Base-by-base conservation (phyloP, 2,797 vertebrate species). In the Novumbra hubbsi region DNA sequence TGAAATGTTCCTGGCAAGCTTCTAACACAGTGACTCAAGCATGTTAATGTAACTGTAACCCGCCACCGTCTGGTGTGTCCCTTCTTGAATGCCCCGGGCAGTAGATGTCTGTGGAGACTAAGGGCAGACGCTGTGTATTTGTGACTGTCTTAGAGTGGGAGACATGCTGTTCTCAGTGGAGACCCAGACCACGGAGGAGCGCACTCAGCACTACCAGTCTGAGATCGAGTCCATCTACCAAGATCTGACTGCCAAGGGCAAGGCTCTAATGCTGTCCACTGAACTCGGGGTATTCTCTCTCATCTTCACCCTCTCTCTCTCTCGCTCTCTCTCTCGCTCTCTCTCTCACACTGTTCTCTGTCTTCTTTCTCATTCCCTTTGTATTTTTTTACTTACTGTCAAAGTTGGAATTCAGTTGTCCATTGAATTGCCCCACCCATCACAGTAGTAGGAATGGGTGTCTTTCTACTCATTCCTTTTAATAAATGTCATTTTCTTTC, bases 101-200 rank as follows among this genome's bases (percentile, higher is more conserved):
- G 49, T 41, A 5, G 19, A 70, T n/a, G 14, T 32, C 14, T 64
- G 17, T 30, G 4, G 38, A 48, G 45, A 19, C 17, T 57, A 11
- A 45, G 30, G 21, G 55, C 2, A 24, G 55, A 57, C 55, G 12
- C 5, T 74, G 52, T 70, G 32, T 63, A 48, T 73, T 70, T 32
- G 69, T 74, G 70, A 64, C 66, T 69, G 0, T 78, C 71, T 55
- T 21, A 99, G 97, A 84, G 94, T 98, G 89, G 97, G 98, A 52
- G 98, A 98, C 87, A 96, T 98, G 92, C 45, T 99, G 4, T 99
- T 99, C 91, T 98, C 97, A 0, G 96, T 99, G 67, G 98, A 99
- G 91, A 98, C 97, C 0, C 97, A 99, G 90, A 98, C 96, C 16
- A 98, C 97, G 68, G 97, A 99, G 74, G 97, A 98, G 85, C 92